Base-by-base conservation (phyloP, 1,140 invertebrate genomes). In the Rhopalosiphum padi region DNA sequence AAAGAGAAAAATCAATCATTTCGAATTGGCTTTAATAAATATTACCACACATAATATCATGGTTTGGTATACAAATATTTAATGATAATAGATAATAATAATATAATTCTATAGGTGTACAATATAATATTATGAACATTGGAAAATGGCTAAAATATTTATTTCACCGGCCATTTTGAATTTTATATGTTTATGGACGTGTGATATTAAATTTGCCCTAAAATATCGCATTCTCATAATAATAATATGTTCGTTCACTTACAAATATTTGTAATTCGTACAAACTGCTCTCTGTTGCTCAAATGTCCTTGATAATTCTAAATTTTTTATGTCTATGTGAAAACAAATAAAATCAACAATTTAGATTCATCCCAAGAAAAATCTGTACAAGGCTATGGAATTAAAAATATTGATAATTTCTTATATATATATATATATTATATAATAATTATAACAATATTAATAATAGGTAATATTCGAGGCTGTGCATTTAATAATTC, bases 1-100 rank as follows among this genome's bases (percentile, higher is more conserved):
- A n/a, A 77, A 77, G 15, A n/a, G 30, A 5, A n/a, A 77, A 77
- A 77, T 77, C 30, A 22, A 77, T 77, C 5, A 77, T n/a, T 77
- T 77, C n/a, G 30, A 18, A 77, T 77, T 77, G n/a, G 18, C n/a
- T 77, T 77, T n/a, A 77, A 77, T 77, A 77, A 77, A 77, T 77
- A 77, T n/a, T n/a, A 21, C n/a, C 5, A 77, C 60, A 18, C 3
- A 77, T n/a, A 30, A 68, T n/a, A 30, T 6, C 4, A 15, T n/a
- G 30, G 5, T n/a, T 68, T n/a, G 15, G 30, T 68, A 3, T 15
- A 77, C n/a, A 77, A n/a, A 77, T 77, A 77, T 77, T 77, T 77
- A 77, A 77, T n/a, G 60, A n/a, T n/a, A 35, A 77, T 77, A 77
- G n/a, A 77, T 77, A 77, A 77, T n/a, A 68, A 68, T 60, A 60